phyloP scores from a whole-genome alignment of 2,797 vertebrate species.

The Tarsius wallacei region DNA sequence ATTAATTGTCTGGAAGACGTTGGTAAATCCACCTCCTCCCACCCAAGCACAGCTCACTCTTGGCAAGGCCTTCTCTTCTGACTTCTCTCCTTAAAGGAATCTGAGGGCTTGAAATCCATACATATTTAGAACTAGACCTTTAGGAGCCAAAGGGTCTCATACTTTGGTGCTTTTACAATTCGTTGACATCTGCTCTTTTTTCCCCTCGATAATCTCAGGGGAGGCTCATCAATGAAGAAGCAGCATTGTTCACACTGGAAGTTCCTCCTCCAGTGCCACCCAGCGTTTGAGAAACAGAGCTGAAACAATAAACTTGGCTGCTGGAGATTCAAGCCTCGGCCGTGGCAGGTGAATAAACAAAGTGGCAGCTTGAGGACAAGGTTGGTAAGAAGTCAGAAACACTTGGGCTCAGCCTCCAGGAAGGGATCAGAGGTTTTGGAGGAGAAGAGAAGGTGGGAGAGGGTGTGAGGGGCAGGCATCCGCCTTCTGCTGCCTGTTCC shows the following conservation, averaged over 20 bases:
- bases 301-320: not conserved
- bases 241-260: not conserved
- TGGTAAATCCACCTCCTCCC: not conserved
- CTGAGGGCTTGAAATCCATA: not conserved
- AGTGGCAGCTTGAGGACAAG: not conserved
- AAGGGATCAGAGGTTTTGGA: not conserved
- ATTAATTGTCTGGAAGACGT: not conserved
- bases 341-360: not conserved
- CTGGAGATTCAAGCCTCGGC: not conserved
- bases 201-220: not conserved
- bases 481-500: too few species aligned
- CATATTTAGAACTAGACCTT: not conserved
- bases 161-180: not conserved
- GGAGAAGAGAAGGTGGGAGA: too few species aligned
- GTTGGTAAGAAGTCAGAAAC: not conserved
- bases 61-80: not conserved
- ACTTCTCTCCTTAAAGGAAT: not conserved
- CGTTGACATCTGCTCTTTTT: not conserved
- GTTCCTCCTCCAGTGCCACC: not conserved
- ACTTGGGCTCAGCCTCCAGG: accelerated
- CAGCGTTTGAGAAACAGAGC: not conserved
- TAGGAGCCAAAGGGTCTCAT: not conserved
- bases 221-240: not conserved
- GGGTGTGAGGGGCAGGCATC: too few species aligned
- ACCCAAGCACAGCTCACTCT: not conserved